These are phyloP conservation scores for Lordiphosa andalusiaca DNA, from an alignment of 2,888 invertebrate genomes.

Conservation along the genomic window DNA sequence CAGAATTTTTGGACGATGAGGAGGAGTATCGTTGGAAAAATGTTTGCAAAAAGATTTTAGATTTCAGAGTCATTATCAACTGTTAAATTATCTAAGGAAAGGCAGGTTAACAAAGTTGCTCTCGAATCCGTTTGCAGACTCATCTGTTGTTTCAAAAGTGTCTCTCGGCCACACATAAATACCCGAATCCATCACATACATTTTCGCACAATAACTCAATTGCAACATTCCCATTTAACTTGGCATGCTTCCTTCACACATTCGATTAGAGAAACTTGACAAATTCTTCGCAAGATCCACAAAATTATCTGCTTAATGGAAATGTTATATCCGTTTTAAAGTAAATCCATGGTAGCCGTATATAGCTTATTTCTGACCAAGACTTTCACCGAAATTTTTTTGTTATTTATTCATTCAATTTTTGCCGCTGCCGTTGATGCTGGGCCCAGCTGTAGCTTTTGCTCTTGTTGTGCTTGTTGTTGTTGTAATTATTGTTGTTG, in stretches of 20 bases:
- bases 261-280: conserved; percentile 1
- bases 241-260: conserved; percentile 32
- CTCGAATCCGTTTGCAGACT: too few species aligned
- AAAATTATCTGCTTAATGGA: conserved; percentile 25
- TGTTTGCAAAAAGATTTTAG: too few species aligned
- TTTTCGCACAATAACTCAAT: conserved; percentile 7
- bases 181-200: too few species aligned
- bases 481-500: conserved; percentile 17
- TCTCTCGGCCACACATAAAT: too few species aligned
- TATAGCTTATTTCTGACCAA: conserved; percentile 63
- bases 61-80: too few species aligned
- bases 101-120: too few species aligned
- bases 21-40: too few species aligned
- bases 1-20: too few species aligned
- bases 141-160: too few species aligned
- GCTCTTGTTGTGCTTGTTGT: conserved; percentile 33
- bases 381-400: conserved; percentile 67
- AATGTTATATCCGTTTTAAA: conserved; percentile 25
- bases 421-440: conserved; percentile 61
- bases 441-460: conserved; percentile 26
- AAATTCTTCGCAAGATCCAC: conserved; percentile 16
- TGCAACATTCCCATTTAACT: conserved; percentile 54
- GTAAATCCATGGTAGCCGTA: conserved; percentile 46
- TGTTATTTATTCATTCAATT: conserved; percentile 72
- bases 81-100: too few species aligned